phyloP scores from a whole-genome alignment of 2,113 vertebrate species.

The Nothoprocta perdicaria region DNA sequence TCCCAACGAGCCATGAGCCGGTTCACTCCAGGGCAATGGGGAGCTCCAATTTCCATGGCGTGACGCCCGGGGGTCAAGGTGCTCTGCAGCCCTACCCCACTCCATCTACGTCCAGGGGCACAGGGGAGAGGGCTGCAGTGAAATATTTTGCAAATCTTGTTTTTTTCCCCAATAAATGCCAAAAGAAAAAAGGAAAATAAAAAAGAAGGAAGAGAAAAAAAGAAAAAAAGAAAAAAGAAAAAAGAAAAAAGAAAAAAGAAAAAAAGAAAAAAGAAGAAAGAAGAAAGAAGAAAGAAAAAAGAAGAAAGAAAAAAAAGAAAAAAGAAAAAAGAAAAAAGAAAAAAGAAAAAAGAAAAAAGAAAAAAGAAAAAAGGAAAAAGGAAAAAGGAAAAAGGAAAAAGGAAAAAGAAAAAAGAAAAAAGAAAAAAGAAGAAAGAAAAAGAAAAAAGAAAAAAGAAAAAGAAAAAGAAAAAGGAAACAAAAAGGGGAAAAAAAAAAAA shows the following conservation, averaged over 20 bases:
- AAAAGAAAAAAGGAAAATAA: background rate
- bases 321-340: background rate
- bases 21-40: background rate
- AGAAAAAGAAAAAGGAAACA: no score
- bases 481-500: no score
- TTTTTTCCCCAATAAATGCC: background rate
- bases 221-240: no score
- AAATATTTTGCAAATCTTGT: background rate
- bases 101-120: background rate
- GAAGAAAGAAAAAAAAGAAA: no score
- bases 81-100: background rate
- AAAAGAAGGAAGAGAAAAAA: no score
- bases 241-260: no score
- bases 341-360: background rate
- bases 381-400: background rate
- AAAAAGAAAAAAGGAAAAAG: background rate
- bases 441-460: no score
- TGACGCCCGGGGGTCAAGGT: no score
- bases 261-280: no score
- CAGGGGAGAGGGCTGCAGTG: fast-evolving
- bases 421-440: no score
- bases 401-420: no score
- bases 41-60: background rate
- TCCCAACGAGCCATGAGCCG: constrained; percentile 2
- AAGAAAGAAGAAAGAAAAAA: no score